Evolutionary conservation across 2,113 vertebrate species (phyloP).

Genomic region (Struthidea cinerea): DNA sequence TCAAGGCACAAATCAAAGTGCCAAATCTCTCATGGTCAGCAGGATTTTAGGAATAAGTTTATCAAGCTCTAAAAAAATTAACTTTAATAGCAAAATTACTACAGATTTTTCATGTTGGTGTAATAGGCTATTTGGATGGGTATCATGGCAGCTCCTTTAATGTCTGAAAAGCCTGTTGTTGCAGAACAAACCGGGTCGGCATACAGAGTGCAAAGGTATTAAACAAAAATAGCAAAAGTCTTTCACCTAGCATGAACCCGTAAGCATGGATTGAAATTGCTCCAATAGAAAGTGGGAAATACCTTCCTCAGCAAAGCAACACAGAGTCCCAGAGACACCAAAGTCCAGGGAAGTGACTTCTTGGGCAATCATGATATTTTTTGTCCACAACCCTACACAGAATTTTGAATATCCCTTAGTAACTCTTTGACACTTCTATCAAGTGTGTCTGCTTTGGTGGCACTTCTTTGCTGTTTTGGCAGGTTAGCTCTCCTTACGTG

Average conservation of each 20-base stretch:
- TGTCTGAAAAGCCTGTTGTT: neutral
- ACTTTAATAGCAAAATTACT: neutral
- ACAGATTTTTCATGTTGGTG: neutral
- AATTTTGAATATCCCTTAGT: neutral
- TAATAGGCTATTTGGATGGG: neutral
- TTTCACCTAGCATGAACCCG: neutral
- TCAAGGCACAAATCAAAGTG: neutral
- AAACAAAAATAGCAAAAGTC: neutral
- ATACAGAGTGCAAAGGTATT: neutral
- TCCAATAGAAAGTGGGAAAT: neutral
- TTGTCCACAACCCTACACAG: neutral
- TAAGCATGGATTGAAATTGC: accelerated
- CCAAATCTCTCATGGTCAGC: neutral
- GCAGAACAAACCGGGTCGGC: neutral
- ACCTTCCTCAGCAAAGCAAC: neutral
- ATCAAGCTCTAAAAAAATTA: neutral
- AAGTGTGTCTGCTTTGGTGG: neutral
- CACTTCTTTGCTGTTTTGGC: neutral
- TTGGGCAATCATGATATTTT: neutral
- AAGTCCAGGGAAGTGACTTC: neutral
- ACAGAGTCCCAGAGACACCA: neutral
- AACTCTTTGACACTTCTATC: neutral
- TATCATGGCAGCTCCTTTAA: neutral
- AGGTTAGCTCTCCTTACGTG: neutral
- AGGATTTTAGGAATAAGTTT: neutral